A percentile compares a stretch with the other conserved stretches of the same genome.
phyloP scores from a whole-genome alignment of 2,888 invertebrate genomes.

The Drosophila tanythrix region DNA sequence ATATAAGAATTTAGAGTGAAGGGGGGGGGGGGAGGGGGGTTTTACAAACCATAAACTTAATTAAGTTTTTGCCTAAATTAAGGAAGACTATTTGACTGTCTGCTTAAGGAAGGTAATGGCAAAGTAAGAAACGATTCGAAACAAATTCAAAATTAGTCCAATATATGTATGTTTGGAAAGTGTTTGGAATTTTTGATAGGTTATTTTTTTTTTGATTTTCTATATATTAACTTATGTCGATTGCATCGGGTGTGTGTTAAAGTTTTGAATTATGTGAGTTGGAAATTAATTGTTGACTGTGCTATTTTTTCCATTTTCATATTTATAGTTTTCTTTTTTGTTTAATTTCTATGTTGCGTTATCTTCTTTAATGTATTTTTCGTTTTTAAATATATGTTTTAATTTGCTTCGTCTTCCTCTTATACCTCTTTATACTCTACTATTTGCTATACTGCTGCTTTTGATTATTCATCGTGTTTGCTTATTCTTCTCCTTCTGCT shows the following conservation, averaged over 20 bases:
- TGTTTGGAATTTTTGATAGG: slow-evolving; percentile 9
- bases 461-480: slow-evolving; percentile 76
- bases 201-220: slow-evolving; percentile 2
- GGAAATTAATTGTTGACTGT: slow-evolving; percentile 62
- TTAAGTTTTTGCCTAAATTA: slow-evolving; percentile 65
- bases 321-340: slow-evolving; percentile 16
- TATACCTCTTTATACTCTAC: slow-evolving; percentile 57
- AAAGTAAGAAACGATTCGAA: slow-evolving; percentile 21
- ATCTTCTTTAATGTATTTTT: slow-evolving; percentile 3
- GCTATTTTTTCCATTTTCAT: slow-evolving; percentile 51
- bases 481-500: slow-evolving; percentile 52
- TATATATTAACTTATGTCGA: slow-evolving; percentile 37
- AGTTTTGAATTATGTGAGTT: slow-evolving; percentile 44
- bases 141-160: slow-evolving; percentile 6
- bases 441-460: slow-evolving; percentile 73
- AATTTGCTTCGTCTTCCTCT: slow-evolving; percentile 29
- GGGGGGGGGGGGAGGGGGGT: slow-evolving; percentile 22
- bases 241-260: slow-evolving; percentile 51
- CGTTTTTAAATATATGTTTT: slow-evolving; percentile 29
- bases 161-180: slow-evolving; percentile 23
- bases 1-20: slow-evolving; percentile 7
- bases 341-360: slow-evolving; percentile 46
- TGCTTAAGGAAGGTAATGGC: slow-evolving; percentile 48
- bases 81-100: slow-evolving; percentile 73
- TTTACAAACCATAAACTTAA: slow-evolving; percentile 42